Evolutionary conservation across 2,888 invertebrate genomes (phyloP).

Genomic region (Mylabris sibirica): DNA sequence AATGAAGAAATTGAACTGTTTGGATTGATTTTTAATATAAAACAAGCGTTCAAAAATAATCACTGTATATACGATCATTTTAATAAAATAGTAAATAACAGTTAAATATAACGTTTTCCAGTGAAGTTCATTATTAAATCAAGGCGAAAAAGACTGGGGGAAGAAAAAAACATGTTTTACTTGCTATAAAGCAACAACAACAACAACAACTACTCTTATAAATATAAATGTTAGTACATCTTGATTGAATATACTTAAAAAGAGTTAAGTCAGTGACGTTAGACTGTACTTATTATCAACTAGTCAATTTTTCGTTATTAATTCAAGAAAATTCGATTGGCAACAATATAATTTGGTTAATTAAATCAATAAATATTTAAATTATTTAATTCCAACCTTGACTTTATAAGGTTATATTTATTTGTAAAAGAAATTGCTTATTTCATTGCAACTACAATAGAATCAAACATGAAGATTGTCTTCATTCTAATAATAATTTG

Average conservation of each 20-base stretch:
- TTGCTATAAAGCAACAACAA: not conserved
- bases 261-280: not conserved
- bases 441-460: not conserved
- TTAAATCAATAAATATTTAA: not conserved
- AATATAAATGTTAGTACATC: not conserved
- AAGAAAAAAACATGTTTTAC: slow-evolving; percentile 1
- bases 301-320: not conserved
- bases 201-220: not conserved
- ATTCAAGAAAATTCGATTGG: no score
- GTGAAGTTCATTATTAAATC: slow-evolving; percentile 4
- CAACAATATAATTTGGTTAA: no score
- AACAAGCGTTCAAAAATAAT: no score
- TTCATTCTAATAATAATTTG: not conserved
- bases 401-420: not conserved
- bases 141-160: not conserved
- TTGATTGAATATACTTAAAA: not conserved
- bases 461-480: not conserved
- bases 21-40: no score
- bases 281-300: not conserved
- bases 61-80: no score
- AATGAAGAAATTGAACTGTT: no score
- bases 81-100: not conserved
- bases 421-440: no score
- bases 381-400: not conserved
- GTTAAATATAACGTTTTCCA: slow-evolving; percentile 4